phyloP scores from a whole-genome alignment of 2,797 vertebrate genomes.

The Tauraco hartlaubi region DNA sequence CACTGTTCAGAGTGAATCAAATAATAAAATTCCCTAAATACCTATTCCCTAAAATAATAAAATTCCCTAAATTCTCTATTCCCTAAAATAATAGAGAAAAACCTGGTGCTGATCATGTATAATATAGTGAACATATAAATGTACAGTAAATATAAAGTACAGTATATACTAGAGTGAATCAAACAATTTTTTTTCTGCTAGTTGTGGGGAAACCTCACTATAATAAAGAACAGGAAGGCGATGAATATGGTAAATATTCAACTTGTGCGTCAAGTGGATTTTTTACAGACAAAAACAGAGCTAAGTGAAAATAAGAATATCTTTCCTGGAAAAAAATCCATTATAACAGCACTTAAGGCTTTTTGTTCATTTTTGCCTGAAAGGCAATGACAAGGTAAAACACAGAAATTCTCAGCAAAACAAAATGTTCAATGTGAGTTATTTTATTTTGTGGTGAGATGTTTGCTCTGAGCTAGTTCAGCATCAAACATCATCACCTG shows the following conservation, averaged over 20 bases:
- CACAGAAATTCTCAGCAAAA: background rate
- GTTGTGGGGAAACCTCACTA: background rate
- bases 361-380: background rate
- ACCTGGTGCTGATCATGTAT: background rate
- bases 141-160: background rate
- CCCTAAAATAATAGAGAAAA: background rate
- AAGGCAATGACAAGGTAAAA: background rate
- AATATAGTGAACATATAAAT: background rate
- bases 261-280: background rate
- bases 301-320: background rate
- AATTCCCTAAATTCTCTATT: too few species aligned
- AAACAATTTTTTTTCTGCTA: background rate
- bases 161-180: background rate
- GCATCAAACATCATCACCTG: background rate
- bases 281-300: background rate
- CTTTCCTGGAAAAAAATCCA: background rate
- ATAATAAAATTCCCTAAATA: too few species aligned
- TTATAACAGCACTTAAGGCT: background rate
- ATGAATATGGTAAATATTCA: background rate
- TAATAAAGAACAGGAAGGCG: background rate
- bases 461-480: background rate
- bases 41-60: too few species aligned
- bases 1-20: background rate
- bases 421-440: background rate
- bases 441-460: background rate